Evolutionary conservation across 2,888 invertebrate species (phyloP).

Genomic region (Trilocha varians): DNA sequence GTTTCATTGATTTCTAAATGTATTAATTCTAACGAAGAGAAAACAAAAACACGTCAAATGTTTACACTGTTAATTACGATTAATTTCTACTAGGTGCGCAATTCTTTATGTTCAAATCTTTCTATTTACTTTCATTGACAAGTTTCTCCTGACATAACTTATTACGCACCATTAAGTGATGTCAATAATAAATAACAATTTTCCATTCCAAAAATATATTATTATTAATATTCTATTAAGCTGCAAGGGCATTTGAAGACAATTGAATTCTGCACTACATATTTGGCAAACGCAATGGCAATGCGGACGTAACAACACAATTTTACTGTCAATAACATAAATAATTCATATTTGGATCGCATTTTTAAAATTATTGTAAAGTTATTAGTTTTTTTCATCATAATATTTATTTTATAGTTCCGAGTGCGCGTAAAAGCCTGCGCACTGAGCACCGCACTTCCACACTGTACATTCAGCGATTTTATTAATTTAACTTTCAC

Average conservation of each 20-base stretch:
- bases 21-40: too few species aligned
- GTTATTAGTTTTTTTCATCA: not conserved
- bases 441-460: slow-evolving; percentile 13
- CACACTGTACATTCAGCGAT: slow-evolving; percentile 15
- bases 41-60: not conserved
- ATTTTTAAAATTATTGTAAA: too few species aligned
- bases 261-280: not conserved
- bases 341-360: too few species aligned
- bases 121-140: not conserved
- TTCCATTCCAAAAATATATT: not conserved
- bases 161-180: not conserved
- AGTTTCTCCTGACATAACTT: not conserved
- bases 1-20: too few species aligned
- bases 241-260: not conserved
- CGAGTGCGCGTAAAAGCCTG: slow-evolving; percentile 10
- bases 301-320: too few species aligned
- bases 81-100: not conserved
- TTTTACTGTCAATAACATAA: too few species aligned
- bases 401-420: not conserved
- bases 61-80: not conserved
- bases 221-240: not conserved
- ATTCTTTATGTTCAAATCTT: not conserved
- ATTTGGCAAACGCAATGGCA: not conserved
- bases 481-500: slow-evolving; percentile 25
- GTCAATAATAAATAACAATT: not conserved